Evolutionary conservation across 2,113 vertebrate genomes (phyloP), one percentile per base, ranked within the genome.

Genomic region (Psilopsiagon aurifrons): DNA sequence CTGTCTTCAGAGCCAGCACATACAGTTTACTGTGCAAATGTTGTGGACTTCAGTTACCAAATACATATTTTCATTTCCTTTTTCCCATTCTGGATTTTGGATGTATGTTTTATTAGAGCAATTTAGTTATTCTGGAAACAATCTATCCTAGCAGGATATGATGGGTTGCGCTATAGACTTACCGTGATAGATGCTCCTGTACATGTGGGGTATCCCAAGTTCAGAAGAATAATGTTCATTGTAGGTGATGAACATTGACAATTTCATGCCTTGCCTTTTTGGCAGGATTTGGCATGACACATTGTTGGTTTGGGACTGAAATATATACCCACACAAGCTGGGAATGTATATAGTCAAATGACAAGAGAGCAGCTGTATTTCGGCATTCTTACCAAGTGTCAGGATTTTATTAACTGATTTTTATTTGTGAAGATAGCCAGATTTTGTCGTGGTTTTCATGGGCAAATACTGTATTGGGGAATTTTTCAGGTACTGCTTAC

Each of bases 351-450:
- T 11, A 46, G 20, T 70, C 29, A 74, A 71, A 85, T 88, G 18
- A 39, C 4, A 54, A 55, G n/a, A 77, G 15, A 74, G 17, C 13
- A 88, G 27, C 31, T 54, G 6, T 74, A 11, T 69, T 93, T 86
- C 90, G 49, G 19, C 37, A 15, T 69, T 90, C 49, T 12, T 86
- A 25, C 59, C 19, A 52, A 86, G 35, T 35, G 17, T 87, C 54
- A 87, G 57, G 33, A 52, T 68, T 89, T 57, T 59, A 71, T 25
- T 31, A 46, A 70, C 25, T 37, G 8, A 35, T 76, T 88, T 88
- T 67, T 59, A n/a, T 67, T 81, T 80, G 29, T 88, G 7, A 77
- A 67, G 24, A 27, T 66, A 5, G 0, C 0, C 0, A 4, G n/a
- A 46, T 49, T 92, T 67, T 10, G 7, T 66, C 31, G 59, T 69